A percentile compares a stretch with the other conserved stretches of the same genome.
These are phyloP conservation scores for Meandrina meandrites DNA, from an alignment of 92 coral and sea anemone species.

Conservation along the genomic window DNA sequence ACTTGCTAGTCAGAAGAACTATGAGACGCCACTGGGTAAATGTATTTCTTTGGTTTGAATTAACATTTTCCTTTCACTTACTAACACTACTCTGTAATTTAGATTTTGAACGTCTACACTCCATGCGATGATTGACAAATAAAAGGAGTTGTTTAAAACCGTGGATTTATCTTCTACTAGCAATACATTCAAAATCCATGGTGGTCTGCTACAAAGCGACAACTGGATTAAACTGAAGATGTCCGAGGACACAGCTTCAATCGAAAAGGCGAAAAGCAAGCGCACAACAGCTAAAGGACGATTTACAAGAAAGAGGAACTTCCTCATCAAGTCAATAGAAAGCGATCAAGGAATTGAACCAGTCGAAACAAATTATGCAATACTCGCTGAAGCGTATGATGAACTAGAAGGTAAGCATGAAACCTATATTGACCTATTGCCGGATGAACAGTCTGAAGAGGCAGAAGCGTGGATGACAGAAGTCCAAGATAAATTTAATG, in stretches of 20 bases:
- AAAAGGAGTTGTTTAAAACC: too few relatives aligned
- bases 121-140: too few relatives aligned
- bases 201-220: constrained; percentile 52
- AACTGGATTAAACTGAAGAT: constrained; percentile 18
- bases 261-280: constrained; percentile 22
- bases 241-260: not conserved
- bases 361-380: constrained; percentile 42
- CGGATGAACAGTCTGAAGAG: constrained; percentile 5
- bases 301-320: constrained; percentile 24
- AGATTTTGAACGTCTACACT: too few relatives aligned
- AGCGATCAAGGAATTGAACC: constrained; percentile 33
- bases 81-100: too few relatives aligned
- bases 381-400: constrained; percentile 3
- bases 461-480: constrained; percentile 44
- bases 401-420: too few relatives aligned
- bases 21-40: too few relatives aligned
- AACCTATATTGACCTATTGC: too few relatives aligned
- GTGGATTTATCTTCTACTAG: too few relatives aligned
- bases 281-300: constrained; percentile 20
- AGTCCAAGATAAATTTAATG: constrained; percentile 33
- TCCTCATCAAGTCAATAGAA: constrained; percentile 32
- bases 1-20: too few relatives aligned
- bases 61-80: too few relatives aligned
- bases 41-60: too few relatives aligned
- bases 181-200: constrained; percentile 47